A percentile compares a stretch with the other conserved stretches of the same genome.
Evolutionary conservation across 35 echinoderm and acorn worm species (phyloP).

Genomic region (Holothuria glaberrima): DNA sequence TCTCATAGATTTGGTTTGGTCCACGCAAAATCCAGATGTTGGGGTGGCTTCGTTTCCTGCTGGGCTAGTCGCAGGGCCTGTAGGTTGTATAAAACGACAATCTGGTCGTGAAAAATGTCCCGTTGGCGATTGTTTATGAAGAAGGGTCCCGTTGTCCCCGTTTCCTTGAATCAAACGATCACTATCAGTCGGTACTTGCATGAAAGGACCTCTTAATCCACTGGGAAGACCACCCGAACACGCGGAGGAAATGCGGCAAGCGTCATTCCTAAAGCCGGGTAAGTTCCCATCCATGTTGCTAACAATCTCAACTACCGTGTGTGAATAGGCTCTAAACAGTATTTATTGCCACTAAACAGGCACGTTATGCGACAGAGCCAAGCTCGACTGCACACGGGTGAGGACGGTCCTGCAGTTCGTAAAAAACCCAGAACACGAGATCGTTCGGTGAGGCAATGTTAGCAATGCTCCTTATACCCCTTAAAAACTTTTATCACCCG

Average conservation of each 20-base stretch:
- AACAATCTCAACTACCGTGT: slow-evolving; percentile 31
- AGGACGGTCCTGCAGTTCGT: slow-evolving; percentile 3
- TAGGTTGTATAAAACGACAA: slow-evolving; percentile 54
- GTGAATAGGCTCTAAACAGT: slow-evolving; percentile 59
- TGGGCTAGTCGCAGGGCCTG: slow-evolving; percentile 32
- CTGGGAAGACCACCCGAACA: slow-evolving; percentile 43
- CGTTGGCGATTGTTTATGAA: slow-evolving; percentile 60
- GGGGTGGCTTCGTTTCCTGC: slow-evolving; percentile 41
- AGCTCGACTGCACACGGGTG: slow-evolving; percentile 51
- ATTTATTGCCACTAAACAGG: slow-evolving; percentile 63
- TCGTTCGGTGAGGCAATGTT: slow-evolving; percentile 11
- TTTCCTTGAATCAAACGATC: slow-evolving; percentile 43
- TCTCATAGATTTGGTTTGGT: slow-evolving; percentile 57
- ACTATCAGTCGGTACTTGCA: slow-evolving; percentile 52
- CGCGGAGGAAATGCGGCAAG: slow-evolving; percentile 54
- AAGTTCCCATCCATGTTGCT: slow-evolving; percentile 57
- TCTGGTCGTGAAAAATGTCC: slow-evolving; percentile 60
- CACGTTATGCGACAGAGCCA: slow-evolving; percentile 58
- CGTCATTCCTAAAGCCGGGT: slow-evolving; percentile 53
- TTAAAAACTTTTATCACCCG: slow-evolving; percentile 17
- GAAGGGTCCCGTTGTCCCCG: slow-evolving; percentile 50
- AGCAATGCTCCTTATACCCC: slow-evolving; percentile 8
- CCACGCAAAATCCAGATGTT: slow-evolving; percentile 41
- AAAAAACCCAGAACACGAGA: slow-evolving; percentile 32
- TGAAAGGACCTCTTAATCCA: slow-evolving; percentile 55